Base-by-base conservation (phyloP, 2,113 vertebrate genomes). In the Pongo abelii region DNA sequence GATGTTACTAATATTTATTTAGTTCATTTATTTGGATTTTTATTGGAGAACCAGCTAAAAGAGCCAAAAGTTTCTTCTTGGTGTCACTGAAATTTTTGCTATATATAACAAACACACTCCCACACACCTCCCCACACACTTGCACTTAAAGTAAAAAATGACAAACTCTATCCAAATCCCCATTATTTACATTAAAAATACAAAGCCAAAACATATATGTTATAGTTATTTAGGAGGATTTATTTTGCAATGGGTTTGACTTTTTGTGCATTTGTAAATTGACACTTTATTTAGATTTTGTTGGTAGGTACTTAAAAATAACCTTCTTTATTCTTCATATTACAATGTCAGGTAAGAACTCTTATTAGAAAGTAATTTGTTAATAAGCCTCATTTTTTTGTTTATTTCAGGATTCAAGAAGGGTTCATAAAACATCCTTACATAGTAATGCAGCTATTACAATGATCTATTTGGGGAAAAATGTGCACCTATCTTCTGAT, bases 401-500 rank as follows among this genome's bases (percentile, higher is more conserved):
- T 97, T 85, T 84, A 20, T 95, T 88, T 96, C 96, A 99, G 99
- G 99, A 99, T 10, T 91, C 98, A 11, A 96, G 93, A 20, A 98
- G 97, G 38, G 97, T 99, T 96, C 98, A 98, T 52, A 99, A 98
- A 97, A 98, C 99, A 90, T 98, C 99, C 0, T 74, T 98, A 27
- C 99, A 99, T 94, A 99, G 98, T 97, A 99, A 98, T 9, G 99
- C 99, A 13, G 75, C 91, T 2, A 98, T 99, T 85, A 99, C 99
- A 94, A 99, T 99, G 99, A 91, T 99, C 74, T 99, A 99, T 95
- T 99, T 99, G 61, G 99, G 99, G 4, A 99, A 99, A 98, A 98
- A 97, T 0, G 98, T 99, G 70, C 99, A 98, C 86, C 98, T 99
- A 64, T 99, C 99, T 55, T 98, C 98, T 0, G 98, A 99, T 38